Evolutionary conservation across 2,113 vertebrate genomes (phyloP).

Genomic region (Trinectes maculatus): DNA sequence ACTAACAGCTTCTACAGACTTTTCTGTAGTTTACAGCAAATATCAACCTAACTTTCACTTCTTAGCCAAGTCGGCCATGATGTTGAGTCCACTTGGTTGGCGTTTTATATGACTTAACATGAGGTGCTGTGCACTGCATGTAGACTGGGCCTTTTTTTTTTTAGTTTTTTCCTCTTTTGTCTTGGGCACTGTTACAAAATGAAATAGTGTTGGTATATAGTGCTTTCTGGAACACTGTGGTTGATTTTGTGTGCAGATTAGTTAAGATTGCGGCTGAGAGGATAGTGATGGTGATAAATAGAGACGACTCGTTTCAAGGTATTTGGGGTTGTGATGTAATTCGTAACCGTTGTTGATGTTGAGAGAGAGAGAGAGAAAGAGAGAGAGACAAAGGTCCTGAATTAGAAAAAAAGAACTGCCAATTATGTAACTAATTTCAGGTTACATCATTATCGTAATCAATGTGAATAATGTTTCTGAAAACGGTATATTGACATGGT

Average conservation of each 20-base stretch:
- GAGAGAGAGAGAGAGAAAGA: too few relatives aligned
- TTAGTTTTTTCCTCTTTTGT: slow-evolving; percentile 22
- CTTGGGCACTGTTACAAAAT: slow-evolving; percentile 35
- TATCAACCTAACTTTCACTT: slow-evolving; percentile 3
- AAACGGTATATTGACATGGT: slow-evolving; percentile 1
- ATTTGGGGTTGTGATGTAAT: too few relatives aligned
- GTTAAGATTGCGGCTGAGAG: neutral
- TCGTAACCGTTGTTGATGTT: too few relatives aligned
- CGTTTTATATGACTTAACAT: slow-evolving; percentile 16
- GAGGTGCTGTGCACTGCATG: slow-evolving; percentile 35
- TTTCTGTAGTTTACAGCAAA: slow-evolving; percentile 14
- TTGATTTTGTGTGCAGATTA: slow-evolving; percentile 19
- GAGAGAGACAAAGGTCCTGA: too few relatives aligned
- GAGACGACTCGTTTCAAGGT: slow-evolving; percentile 10
- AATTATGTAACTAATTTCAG: neutral
- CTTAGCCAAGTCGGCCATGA: neutral
- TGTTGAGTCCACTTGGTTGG: slow-evolving; percentile 19
- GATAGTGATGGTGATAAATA: neutral
- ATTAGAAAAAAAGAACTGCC: neutral
- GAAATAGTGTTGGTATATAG: slow-evolving; percentile 7
- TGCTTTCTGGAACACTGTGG: slow-evolving; percentile 2
- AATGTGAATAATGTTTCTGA: neutral
- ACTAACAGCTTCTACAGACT: slow-evolving; percentile 53
- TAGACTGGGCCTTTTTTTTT: slow-evolving; percentile 8
- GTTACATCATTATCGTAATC: neutral